phyloP scores from a whole-genome alignment of 2,797 vertebrate species.

The Mormyrops boulengeri region DNA sequence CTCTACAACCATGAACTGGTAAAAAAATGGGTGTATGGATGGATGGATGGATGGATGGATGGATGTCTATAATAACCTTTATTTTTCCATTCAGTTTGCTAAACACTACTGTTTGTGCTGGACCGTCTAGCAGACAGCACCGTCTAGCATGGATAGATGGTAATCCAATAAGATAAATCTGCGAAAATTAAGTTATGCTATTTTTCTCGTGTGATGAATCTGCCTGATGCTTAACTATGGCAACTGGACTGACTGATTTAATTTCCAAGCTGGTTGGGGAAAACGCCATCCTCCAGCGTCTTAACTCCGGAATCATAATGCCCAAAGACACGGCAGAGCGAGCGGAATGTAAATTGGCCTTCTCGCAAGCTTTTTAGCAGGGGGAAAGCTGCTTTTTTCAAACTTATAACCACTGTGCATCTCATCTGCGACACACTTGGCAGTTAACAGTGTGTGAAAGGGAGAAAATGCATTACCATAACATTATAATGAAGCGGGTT shows the following conservation, averaged over 20 bases:
- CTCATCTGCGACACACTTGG: slow-evolving; percentile 15
- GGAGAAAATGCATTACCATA: background rate
- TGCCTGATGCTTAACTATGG: background rate
- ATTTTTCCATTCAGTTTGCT: background rate
- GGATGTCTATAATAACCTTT: background rate
- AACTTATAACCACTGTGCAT: slow-evolving; percentile 19
- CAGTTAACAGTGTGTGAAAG: slow-evolving; percentile 23
- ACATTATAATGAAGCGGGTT: background rate
- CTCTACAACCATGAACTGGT: background rate
- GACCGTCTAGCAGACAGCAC: background rate
- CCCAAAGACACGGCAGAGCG: slow-evolving; percentile 29
- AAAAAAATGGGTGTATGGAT: background rate
- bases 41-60: background rate
- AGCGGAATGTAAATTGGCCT: slow-evolving; percentile 37
- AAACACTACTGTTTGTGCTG: background rate
- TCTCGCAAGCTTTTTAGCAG: slow-evolving; percentile 23
- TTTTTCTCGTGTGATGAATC: background rate
- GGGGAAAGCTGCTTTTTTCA: background rate
- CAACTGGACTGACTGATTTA: slow-evolving; percentile 17
- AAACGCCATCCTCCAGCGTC: slow-evolving; percentile 22
- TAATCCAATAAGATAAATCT: background rate
- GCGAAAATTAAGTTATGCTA: background rate
- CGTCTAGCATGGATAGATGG: background rate
- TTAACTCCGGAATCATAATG: slow-evolving; percentile 22
- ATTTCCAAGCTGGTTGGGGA: slow-evolving; percentile 26